A percentile compares a stretch with the other conserved stretches of the same genome.
phyloP scores from a whole-genome alignment of 2,888 invertebrate genomes.

The Agrotis clavis region DNA sequence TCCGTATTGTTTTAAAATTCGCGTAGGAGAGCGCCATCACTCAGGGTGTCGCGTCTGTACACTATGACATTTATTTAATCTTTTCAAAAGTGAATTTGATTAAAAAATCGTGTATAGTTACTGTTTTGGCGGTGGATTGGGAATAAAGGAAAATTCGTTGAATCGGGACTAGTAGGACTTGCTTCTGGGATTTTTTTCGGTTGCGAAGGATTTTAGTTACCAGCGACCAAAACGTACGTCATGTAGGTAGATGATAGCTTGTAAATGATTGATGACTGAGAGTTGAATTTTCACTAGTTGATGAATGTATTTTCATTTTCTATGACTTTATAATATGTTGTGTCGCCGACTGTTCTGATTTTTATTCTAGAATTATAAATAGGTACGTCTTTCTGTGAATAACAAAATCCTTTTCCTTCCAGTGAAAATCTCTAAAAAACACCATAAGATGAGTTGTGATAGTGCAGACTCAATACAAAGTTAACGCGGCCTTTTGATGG shows the following conservation, averaged over 20 bases:
- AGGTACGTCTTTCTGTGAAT: too few relatives aligned
- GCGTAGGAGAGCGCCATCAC: slow-evolving; percentile 54
- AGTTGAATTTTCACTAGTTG: not conserved
- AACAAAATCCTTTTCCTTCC: not conserved
- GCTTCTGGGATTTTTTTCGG: slow-evolving; percentile 7
- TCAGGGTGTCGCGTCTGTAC: slow-evolving; percentile 32
- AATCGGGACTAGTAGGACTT: slow-evolving; percentile 3
- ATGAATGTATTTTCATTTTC: not conserved
- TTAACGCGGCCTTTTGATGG: slow-evolving; percentile 83
- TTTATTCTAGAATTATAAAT: too few relatives aligned
- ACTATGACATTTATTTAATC: slow-evolving; percentile 54
- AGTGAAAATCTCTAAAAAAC: not conserved
- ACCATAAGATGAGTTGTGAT: not conserved
- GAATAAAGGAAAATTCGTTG: slow-evolving; percentile 45
- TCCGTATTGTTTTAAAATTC: slow-evolving; percentile 63
- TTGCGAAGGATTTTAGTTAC: slow-evolving; percentile 9
- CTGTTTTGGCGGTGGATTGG: slow-evolving; percentile 42
- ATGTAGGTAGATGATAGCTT: not conserved
- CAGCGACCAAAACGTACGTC: not conserved
- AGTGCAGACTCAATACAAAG: slow-evolving; percentile 76
- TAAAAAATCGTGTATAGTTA: slow-evolving; percentile 57
- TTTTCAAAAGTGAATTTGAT: slow-evolving; percentile 51
- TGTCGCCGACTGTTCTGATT: too few relatives aligned
- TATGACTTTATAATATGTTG: too few relatives aligned
- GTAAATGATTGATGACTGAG: not conserved